These are phyloP conservation scores for Sicus ferrugineus DNA, from an alignment of 2,888 invertebrate species.

Conservation along the genomic window DNA sequence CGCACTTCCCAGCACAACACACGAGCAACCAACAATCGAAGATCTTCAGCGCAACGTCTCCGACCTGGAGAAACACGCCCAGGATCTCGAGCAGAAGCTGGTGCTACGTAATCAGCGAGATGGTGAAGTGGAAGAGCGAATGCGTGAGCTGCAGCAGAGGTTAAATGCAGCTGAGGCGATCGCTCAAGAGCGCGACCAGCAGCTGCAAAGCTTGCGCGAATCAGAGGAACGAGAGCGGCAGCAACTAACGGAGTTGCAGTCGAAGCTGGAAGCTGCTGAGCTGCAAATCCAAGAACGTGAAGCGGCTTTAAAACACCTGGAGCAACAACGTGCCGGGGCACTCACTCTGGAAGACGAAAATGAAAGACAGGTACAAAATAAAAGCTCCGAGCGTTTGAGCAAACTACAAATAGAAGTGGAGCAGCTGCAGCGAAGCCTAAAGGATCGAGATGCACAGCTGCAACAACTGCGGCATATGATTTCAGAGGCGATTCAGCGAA, in stretches of 20 bases:
- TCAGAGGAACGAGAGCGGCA: background rate
- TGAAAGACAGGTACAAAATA: background rate
- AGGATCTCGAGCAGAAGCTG: conserved; percentile 61
- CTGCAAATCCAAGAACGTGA: conserved; percentile 2
- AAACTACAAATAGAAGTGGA: conserved; percentile 37
- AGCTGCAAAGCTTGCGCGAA: conserved; percentile 33
- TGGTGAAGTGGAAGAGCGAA: conserved; percentile 50
- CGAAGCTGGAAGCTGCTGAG: too few species aligned
- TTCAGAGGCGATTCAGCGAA: conserved; percentile 42
- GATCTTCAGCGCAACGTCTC: conserved; percentile 61
- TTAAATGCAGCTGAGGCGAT: conserved; percentile 36
- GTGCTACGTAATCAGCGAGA: conserved; percentile 52
- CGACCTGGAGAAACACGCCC: conserved; percentile 62
- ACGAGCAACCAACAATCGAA: conserved; percentile 62
- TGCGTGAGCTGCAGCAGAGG: conserved; percentile 41
- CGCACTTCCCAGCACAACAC: background rate
- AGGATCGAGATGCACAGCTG: conserved; percentile 37
- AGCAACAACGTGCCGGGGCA: background rate
- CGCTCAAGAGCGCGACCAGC: conserved; percentile 38
- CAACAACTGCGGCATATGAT: conserved; percentile 29
- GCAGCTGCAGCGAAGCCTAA: conserved; percentile 34
- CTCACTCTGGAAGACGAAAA: background rate
- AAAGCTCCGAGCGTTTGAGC: background rate
- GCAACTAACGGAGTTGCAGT: background rate
- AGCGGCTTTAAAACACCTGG: background rate